These are phyloP conservation scores for Lasiurus cinereus DNA, from an alignment of 2,113 vertebrate genomes.

Conservation along the genomic window DNA sequence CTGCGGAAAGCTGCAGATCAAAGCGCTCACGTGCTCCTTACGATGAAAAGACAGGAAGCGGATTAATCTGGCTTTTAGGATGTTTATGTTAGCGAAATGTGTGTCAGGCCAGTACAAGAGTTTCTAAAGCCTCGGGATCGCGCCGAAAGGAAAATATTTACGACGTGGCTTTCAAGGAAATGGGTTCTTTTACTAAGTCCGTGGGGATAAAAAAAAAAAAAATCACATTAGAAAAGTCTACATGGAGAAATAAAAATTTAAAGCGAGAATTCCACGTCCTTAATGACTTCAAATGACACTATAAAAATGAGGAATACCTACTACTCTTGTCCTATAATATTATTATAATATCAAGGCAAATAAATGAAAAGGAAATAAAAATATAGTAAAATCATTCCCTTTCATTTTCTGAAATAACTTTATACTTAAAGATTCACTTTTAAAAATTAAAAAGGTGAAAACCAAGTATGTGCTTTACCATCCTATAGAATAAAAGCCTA, in stretches of 20 bases:
- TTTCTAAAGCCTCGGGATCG: slow-evolving; percentile 50
- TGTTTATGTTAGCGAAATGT: slow-evolving; percentile 68
- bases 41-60: slow-evolving; percentile 66
- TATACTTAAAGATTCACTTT: background rate
- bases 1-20: slow-evolving; percentile 59
- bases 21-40: slow-evolving; percentile 35
- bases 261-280: background rate
- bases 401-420: background rate
- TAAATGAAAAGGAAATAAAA: slow-evolving; percentile 16
- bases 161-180: slow-evolving; percentile 40
- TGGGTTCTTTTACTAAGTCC: slow-evolving; percentile 25
- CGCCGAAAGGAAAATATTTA: slow-evolving; percentile 53
- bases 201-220: slow-evolving; percentile 41
- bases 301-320: background rate
- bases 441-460: background rate
- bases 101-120: slow-evolving; percentile 32
- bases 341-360: slow-evolving; percentile 38
- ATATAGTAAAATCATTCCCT: background rate
- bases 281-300: background rate
- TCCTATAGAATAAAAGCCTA: no score
- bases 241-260: background rate
- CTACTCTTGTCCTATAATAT: background rate
- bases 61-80: slow-evolving; percentile 49
- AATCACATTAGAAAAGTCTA: slow-evolving; percentile 59
- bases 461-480: background rate